Evolutionary conservation across 1,140 invertebrate genomes (phyloP).

Genomic region (Spodoptera litura): DNA sequence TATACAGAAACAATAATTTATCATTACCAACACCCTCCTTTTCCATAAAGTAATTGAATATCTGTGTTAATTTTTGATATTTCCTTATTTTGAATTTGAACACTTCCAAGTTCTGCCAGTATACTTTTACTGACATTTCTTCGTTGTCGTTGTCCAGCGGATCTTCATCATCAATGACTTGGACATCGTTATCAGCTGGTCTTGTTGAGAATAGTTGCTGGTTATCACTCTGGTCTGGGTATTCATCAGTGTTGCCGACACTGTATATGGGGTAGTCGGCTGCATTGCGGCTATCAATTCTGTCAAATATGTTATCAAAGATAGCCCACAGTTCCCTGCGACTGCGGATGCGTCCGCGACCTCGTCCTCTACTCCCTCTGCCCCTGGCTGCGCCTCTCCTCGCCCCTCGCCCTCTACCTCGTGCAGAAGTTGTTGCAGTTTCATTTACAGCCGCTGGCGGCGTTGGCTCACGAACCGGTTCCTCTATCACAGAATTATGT

Average conservation of each 20-base stretch:
- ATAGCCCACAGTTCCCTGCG: not conserved
- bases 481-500: too few species aligned
- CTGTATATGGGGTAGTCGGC: conserved; percentile 58
- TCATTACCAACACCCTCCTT: conserved; percentile 64
- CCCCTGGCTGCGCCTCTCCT: not conserved
- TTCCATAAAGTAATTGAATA: conserved; percentile 70
- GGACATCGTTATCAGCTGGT: conserved; percentile 28
- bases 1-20: conserved; percentile 70
- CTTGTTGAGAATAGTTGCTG: conserved; percentile 63
- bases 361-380: not conserved
- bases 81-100: conserved; percentile 69
- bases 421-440: not conserved
- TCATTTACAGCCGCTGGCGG: not conserved
- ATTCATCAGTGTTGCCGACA: conserved; percentile 74
- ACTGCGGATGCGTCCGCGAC: not conserved
- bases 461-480: not conserved
- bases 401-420: not conserved
- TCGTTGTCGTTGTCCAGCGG: conserved; percentile 68
- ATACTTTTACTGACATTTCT: conserved; percentile 74
- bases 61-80: conserved; percentile 71
- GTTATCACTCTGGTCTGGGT: conserved; percentile 64
- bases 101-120: conserved; percentile 70
- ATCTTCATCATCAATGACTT: conserved; percentile 55
- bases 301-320: not conserved
- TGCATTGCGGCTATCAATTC: not conserved